These are phyloP conservation scores for Psittacula cyanocephala DNA, from an alignment of 2,113 vertebrate genomes.

Conservation along the genomic window DNA sequence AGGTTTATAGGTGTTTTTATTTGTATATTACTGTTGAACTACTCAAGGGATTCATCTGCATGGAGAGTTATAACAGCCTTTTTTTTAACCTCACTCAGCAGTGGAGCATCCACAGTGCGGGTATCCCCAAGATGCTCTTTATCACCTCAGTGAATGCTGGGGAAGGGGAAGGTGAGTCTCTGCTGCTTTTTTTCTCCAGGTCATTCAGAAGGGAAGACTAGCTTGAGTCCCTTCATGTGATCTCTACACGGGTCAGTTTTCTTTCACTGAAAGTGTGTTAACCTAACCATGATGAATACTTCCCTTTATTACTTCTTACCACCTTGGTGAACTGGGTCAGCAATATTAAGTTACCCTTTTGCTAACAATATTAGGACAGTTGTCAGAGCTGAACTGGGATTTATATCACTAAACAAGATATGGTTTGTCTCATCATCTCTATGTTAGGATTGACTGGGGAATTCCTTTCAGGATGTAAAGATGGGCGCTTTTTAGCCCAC, in stretches of 20 bases:
- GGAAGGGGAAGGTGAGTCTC: not conserved
- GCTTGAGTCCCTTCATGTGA: not conserved
- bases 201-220: not conserved
- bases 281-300: not conserved
- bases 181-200: not conserved
- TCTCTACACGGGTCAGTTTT: not conserved
- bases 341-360: not conserved
- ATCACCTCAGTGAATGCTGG: rapidly evolving
- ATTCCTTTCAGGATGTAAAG: not conserved
- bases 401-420: not conserved
- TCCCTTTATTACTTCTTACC: not conserved
- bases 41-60: not conserved
- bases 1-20: not conserved
- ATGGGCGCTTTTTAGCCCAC: not conserved
- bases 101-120: not conserved
- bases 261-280: not conserved
- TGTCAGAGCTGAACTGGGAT: not conserved
- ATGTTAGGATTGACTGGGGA: not conserved
- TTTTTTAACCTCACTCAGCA: too few relatives aligned
- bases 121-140: not conserved
- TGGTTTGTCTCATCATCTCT: not conserved
- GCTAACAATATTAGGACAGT: not conserved
- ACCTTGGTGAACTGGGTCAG: not conserved
- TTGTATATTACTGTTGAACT: not conserved
- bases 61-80: not conserved